Evolutionary conservation across 2,113 vertebrate species (phyloP).

Genomic region (Clarias gariepinus): DNA sequence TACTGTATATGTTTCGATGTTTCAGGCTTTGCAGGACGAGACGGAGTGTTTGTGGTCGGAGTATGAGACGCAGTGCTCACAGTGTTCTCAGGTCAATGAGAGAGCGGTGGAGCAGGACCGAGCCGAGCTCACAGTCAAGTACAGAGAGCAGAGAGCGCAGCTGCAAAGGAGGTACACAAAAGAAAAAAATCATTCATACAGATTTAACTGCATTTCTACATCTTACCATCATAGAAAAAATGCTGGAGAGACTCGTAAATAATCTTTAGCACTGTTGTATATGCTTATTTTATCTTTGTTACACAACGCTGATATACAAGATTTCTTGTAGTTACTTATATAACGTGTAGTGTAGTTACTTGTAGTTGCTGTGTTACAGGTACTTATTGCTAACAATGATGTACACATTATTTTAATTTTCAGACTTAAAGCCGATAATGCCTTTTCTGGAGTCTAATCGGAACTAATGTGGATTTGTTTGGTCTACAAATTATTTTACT

Average conservation of each 20-base stretch:
- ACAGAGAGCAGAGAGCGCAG: constrained; percentile 72
- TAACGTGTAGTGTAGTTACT: too few relatives aligned
- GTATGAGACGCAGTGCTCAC: constrained; percentile 66
- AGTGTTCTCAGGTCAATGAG: constrained; percentile 63
- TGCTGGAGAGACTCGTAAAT: neutral
- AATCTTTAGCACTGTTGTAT: neutral
- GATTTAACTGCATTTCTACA: neutral
- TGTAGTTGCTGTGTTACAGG: too few relatives aligned
- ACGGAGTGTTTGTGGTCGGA: constrained; percentile 75
- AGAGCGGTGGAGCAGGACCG: constrained; percentile 67
- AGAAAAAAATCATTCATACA: neutral
- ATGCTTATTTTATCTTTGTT: too few relatives aligned
- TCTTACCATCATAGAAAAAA: neutral
- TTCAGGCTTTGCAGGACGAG: constrained; percentile 78
- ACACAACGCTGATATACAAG: too few relatives aligned
- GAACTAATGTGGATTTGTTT: too few relatives aligned
- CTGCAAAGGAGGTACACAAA: constrained; percentile 75
- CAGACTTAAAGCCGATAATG: neutral
- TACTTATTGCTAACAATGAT: neutral
- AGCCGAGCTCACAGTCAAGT: constrained; percentile 70
- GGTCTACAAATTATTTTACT: too few relatives aligned
- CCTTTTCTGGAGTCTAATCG: neutral
- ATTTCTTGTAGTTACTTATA: too few relatives aligned
- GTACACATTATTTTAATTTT: neutral
- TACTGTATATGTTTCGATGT: constrained; percentile 8